These are phyloP conservation scores for Atrina japonica DNA, from an alignment of 2,888 invertebrate genomes.

Conservation along the genomic window DNA sequence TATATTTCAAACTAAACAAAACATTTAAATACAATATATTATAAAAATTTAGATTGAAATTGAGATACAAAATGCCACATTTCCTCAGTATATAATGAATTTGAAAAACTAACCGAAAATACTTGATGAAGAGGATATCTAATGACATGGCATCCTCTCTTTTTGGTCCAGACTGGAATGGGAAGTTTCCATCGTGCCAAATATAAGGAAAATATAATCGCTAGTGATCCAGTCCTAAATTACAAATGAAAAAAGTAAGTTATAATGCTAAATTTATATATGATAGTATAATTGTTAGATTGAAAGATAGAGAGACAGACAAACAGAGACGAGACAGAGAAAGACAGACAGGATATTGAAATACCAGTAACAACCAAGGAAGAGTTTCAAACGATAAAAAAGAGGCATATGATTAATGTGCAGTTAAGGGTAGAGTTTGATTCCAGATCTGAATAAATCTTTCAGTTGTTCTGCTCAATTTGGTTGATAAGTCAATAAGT, in stretches of 20 bases:
- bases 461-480: too few species aligned
- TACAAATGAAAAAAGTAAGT: not conserved
- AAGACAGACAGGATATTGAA: too few species aligned
- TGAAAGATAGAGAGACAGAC: not conserved
- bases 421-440: too few species aligned
- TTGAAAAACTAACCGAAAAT: conserved; percentile 60
- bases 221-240: conserved; percentile 58
- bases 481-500: not conserved
- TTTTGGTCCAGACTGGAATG: conserved; percentile 62
- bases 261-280: not conserved
- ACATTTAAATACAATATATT: too few species aligned
- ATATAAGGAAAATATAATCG: conserved; percentile 60
- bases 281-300: not conserved
- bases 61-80: too few species aligned
- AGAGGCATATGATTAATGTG: too few species aligned
- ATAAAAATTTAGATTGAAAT: too few species aligned
- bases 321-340: too few species aligned
- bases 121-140: conserved; percentile 69
- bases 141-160: conserved; percentile 58
- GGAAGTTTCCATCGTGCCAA: conserved; percentile 61
- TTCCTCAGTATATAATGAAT: not conserved
- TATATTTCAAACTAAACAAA: too few species aligned
- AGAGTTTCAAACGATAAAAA: too few species aligned
- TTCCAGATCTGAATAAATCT: too few species aligned
- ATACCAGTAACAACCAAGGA: too few species aligned